Evolutionary conservation across 2,888 invertebrate species (phyloP).

Genomic region (Euphydryas editha): DNA sequence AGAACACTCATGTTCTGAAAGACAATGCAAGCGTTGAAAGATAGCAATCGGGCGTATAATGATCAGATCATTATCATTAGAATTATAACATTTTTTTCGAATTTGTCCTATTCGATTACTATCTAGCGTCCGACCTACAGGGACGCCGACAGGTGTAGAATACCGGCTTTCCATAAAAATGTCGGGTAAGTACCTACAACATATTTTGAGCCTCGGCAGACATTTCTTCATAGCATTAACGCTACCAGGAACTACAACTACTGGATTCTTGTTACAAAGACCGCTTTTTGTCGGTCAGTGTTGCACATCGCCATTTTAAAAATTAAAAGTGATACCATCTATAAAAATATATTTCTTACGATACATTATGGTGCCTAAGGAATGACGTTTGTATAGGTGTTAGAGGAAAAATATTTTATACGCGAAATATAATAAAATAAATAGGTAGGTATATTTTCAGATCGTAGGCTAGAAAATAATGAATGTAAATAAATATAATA

Average conservation of each 20-base stretch:
- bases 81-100: conserved; percentile 30
- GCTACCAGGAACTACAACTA: conserved; percentile 56
- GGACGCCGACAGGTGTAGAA: conserved; percentile 62
- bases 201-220: conserved; percentile 58
- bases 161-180: conserved; percentile 52
- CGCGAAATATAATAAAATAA: neutral
- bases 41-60: conserved; percentile 26
- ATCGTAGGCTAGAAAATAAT: too few relatives aligned
- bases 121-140: conserved; percentile 52
- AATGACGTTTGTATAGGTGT: conserved; percentile 21
- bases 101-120: conserved; percentile 34
- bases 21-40: conserved; percentile 4
- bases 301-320: conserved; percentile 39
- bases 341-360: conserved; percentile 37
- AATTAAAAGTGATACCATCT: conserved; percentile 43
- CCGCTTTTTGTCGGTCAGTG: conserved; percentile 35
- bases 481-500: too few relatives aligned
- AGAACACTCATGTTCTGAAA: conserved; percentile 4
- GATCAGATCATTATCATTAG: conserved; percentile 24
- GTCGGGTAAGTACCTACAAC: conserved; percentile 54
- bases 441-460: too few relatives aligned
- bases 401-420: neutral
- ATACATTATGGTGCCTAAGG: conserved; percentile 22
- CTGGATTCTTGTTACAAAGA: conserved; percentile 38
- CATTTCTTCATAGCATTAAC: conserved; percentile 60